Conservation (phyloP, 2,797 vertebrate genomes). For the Mus minutoides region DNA sequence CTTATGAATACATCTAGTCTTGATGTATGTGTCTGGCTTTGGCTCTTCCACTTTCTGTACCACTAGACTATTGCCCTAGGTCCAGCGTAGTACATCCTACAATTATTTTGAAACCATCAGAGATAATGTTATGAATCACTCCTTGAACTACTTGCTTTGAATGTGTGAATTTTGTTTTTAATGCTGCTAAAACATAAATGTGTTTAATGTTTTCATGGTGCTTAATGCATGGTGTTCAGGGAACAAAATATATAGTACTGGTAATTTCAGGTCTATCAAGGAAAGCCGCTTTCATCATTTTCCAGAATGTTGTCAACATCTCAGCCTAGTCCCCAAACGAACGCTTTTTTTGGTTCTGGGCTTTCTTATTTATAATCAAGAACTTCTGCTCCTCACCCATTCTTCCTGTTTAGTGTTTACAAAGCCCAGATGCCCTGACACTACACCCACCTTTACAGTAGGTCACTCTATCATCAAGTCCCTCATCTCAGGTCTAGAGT, state of each 20-base stretch:
- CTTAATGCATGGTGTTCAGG: not conserved
- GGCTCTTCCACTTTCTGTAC: not conserved
- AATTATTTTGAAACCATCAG: not conserved
- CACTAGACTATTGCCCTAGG: not conserved
- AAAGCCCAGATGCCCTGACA: not conserved
- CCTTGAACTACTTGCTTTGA: slow-evolving; percentile 11
- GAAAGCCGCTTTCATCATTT: slow-evolving; percentile 19
- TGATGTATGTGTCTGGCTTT: not conserved
- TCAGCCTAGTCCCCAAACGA: not conserved
- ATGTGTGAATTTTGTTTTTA: not conserved
- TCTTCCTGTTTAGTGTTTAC: not conserved
- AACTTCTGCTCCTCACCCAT: not conserved
- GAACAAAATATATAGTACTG: not conserved
- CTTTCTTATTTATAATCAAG: not conserved
- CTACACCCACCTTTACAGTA: not conserved
- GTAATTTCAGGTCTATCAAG: not conserved
- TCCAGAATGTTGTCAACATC: not conserved
- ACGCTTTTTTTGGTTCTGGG: not conserved
- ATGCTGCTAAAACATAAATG: not conserved
- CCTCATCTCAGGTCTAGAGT: not conserved
- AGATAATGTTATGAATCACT: not conserved
- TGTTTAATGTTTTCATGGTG: not conserved
- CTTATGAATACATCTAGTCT: not conserved
- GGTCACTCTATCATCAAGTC: not conserved
- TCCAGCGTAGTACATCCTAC: not conserved